Evolutionary conservation across 1,140 invertebrate genomes (phyloP), one percentile per base, ranked within the genome.

Genomic region (Tetramorium alpestre): DNA sequence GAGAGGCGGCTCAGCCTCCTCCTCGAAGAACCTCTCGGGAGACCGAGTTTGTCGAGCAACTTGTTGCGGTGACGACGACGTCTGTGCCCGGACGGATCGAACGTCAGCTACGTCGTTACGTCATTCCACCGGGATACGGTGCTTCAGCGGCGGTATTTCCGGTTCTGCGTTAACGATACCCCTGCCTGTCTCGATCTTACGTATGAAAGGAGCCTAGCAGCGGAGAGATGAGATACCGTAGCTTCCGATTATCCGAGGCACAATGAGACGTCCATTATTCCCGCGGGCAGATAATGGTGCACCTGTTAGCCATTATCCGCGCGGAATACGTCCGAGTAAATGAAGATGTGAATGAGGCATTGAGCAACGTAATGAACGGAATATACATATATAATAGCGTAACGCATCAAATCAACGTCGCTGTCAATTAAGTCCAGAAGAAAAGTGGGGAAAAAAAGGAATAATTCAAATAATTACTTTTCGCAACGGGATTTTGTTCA

Each of bases 31-130:
- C 10, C 41, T 4, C 78, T 33, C 47, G 67, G 16, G n/a, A 41
- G 54, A 84, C 18, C 62, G 64, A 73, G 80, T 38, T 73, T 38
- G 80, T 84, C 54, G 80, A 73, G 69, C 70, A 84, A 84, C 80
- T 84, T 84, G 80, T 84, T 84, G 80, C 80, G 69, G 54, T n/a
- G 51, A 82, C 44, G 69, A 75, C 72, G 54, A 58, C 38, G 22
- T 75, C 72, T 47, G 22, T 16, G 25, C 67, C 18, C 18, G 25
- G 67, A 60, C 69, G 25, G 51, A 49, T 75, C 69, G 69, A 84
- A 84, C 69, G 38, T 33, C 60, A 49, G 33, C n/a, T 13, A n/a
- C 49, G 33, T 76, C 75, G 28, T 80, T 80, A 80, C 47, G 76
- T 80, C 47, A 78, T 2, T 49, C n/a, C 28, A 13, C 10, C 38